Evolutionary conservation across 2,888 invertebrate genomes (phyloP).

Genomic region (Eilema griseolum): DNA sequence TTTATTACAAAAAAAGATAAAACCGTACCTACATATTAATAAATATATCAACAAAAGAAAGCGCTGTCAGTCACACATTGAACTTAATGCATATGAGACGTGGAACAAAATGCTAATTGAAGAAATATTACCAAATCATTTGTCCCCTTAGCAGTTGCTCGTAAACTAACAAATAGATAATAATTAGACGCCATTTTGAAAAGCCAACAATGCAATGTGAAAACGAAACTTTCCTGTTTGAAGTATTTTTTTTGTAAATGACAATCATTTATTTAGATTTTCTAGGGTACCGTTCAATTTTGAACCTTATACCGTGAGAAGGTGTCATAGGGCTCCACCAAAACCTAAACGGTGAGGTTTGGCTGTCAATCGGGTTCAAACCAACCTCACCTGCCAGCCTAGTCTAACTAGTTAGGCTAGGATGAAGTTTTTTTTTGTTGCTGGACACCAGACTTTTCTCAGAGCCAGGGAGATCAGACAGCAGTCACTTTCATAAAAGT

Average conservation of each 20-base stretch:
- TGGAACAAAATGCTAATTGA: conserved; percentile 38
- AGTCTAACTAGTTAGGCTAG: too few relatives aligned
- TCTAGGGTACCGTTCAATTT: not conserved
- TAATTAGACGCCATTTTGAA: conserved; percentile 61
- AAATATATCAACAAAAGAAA: conserved; percentile 53
- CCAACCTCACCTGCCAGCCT: too few relatives aligned
- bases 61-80: conserved; percentile 37
- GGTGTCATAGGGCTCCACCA: not conserved
- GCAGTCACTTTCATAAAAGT: too few relatives aligned
- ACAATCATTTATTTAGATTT: conserved; percentile 17
- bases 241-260: conserved; percentile 24
- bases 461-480: too few relatives aligned
- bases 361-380: too few relatives aligned
- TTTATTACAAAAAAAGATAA: too few relatives aligned
- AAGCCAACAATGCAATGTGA: conserved; percentile 54
- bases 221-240: conserved; percentile 51
- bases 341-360: too few relatives aligned
- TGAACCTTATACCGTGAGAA: conserved; percentile 16
- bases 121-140: conserved; percentile 49
- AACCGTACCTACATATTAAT: conserved; percentile 28
- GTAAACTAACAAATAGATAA: conserved; percentile 54
- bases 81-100: conserved; percentile 42
- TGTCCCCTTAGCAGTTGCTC: conserved; percentile 48
- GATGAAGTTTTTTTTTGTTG: too few relatives aligned
- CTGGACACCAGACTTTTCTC: too few relatives aligned